These are phyloP conservation scores for Tachystola acroxantha DNA, from an alignment of 2,888 invertebrate genomes.

Conservation along the genomic window DNA sequence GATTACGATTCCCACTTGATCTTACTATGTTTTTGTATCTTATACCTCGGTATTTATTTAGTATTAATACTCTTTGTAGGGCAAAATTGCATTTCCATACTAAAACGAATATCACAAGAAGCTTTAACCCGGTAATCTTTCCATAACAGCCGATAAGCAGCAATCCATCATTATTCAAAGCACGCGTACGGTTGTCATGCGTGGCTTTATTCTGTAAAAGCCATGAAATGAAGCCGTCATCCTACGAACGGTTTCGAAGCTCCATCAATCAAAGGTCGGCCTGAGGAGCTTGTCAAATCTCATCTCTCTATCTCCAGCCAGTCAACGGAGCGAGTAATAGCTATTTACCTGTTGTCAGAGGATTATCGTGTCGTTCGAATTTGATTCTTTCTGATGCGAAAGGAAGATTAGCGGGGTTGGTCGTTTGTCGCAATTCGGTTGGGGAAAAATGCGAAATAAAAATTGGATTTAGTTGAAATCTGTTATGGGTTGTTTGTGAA, in stretches of 20 bases:
- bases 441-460: constrained; percentile 7
- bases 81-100: no score
- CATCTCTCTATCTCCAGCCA: constrained; percentile 37
- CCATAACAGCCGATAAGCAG: neutral
- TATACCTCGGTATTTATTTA: neutral
- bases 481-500: neutral
- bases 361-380: constrained; percentile 59
- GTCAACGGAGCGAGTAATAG: constrained; percentile 70
- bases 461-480: constrained; percentile 1
- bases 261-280: constrained; percentile 63
- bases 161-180: constrained; percentile 31
- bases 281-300: constrained; percentile 52
- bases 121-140: no score
- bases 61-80: no score
- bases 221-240: constrained; percentile 66
- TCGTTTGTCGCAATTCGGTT: constrained; percentile 31
- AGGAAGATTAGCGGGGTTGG: constrained; percentile 46
- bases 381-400: constrained; percentile 53
- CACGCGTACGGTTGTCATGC: constrained; percentile 32
- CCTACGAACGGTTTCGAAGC: constrained; percentile 32
- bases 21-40: constrained; percentile 15
- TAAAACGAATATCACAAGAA: no score
- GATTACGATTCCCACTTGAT: constrained; percentile 17
- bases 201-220: constrained; percentile 48
- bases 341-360: constrained; percentile 65